These are phyloP conservation scores for Borostomias antarcticus DNA, from an alignment of 2,797 vertebrate species.

Conservation along the genomic window DNA sequence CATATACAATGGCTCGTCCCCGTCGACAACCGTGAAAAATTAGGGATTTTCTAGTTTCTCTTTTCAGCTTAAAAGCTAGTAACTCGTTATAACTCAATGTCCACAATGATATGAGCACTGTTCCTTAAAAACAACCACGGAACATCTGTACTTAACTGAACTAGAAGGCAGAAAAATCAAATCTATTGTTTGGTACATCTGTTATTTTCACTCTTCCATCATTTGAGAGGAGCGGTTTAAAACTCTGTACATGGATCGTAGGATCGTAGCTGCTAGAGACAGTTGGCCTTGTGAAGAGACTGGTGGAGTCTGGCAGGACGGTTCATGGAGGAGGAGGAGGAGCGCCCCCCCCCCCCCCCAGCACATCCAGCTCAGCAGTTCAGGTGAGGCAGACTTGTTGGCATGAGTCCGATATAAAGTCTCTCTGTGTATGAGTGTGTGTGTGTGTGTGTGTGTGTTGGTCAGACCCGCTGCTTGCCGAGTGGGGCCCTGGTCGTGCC, in stretches of 20 bases:
- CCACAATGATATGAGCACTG: slow-evolving; percentile 54
- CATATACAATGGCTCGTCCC: slow-evolving; percentile 91
- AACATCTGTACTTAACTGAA: slow-evolving; percentile 59
- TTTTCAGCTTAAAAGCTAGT: slow-evolving; percentile 51
- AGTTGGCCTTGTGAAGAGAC: slow-evolving; percentile 30
- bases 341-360: slow-evolving; percentile 33
- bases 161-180: slow-evolving; percentile 61
- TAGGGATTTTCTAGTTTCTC: slow-evolving; percentile 61
- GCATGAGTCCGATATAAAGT: slow-evolving; percentile 43
- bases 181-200: slow-evolving; percentile 65
- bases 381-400: slow-evolving; percentile 71
- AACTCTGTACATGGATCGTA: slow-evolving; percentile 51
- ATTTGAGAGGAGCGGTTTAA: slow-evolving; percentile 5
- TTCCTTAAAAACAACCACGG: slow-evolving; percentile 54
- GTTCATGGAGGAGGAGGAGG: slow-evolving; percentile 52
- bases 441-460: slow-evolving; percentile 43
- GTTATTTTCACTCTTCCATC: slow-evolving; percentile 44
- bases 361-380: slow-evolving; percentile 39
- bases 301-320: slow-evolving; percentile 58
- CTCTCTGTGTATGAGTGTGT: slow-evolving; percentile 30
- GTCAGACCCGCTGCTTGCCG: slow-evolving; percentile 89
- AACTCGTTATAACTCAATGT: slow-evolving; percentile 60
- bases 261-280: slow-evolving; percentile 48
- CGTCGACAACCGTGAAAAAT: slow-evolving; percentile 87
- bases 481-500: slow-evolving; percentile 75